Evolutionary conservation across 2,888 invertebrate genomes (phyloP), one percentile per base, ranked within the genome.

Genomic region (Leptopilina drosophilae): DNA sequence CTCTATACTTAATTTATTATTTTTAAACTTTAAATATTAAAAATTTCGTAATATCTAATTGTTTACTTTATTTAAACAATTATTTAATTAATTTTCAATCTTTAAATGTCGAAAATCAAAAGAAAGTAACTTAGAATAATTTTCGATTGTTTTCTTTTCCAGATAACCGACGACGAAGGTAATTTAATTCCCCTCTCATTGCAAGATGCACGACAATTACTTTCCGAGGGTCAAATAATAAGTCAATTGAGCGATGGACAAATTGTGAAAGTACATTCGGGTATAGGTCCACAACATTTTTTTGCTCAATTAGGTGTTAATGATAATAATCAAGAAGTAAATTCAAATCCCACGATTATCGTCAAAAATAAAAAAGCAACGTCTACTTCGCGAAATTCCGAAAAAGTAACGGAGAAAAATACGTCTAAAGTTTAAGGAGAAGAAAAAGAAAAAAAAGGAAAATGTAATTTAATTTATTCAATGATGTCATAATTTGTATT

Each of bases 81-180:
- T 20, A 20, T 20, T 20, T 20, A 20, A 20, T 20, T 20, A 1
- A 20, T 20, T 20, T 20, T 20, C 20, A 20, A 20, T 20, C 20
- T 20, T 20, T 20, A 20, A 20, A 20, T 20, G 1, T 20, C 20
- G 20, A 20, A 20, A 20, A 20, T 20, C n/a, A 20, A 20, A 20
- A 20, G 7, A 42, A 6, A 42, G 8, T 42, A 42, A 42, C 5
- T 8, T 42, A 42, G 8, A 42, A 8, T 42, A 42, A 42, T 42
- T 8, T 56, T 14, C 59, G 76, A 56, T 76, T 77, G 76, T 56
- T 79, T 6, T 79, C 49, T 40, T 81, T 65, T 86, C 88, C 92
- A 95, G 93, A 94, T 95, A 81, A 94, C 95, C 0, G 95, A 95
- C 89, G 94, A 94, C 87, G 93, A 94, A 78, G 95, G 95, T 42